Evolutionary conservation across 2,888 invertebrate genomes (phyloP).

Genomic region (Polyommatus icarus): DNA sequence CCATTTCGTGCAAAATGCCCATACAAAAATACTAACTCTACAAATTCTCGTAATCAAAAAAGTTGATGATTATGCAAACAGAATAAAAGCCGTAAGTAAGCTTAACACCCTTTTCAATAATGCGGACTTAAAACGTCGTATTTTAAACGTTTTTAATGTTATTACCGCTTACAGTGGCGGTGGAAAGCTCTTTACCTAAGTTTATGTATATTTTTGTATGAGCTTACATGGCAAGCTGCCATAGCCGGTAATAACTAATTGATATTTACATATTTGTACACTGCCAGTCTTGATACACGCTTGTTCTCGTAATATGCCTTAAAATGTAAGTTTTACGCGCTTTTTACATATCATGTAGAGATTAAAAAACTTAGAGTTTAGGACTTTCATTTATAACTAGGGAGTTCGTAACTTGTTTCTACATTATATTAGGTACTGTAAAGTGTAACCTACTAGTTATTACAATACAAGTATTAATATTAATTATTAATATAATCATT

Average conservation of each 20-base stretch:
- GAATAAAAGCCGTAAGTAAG: background rate
- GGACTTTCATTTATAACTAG: background rate
- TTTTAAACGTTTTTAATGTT: conserved; percentile 22
- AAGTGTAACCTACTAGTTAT: too few species aligned
- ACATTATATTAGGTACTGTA: too few species aligned
- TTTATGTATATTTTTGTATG: conserved; percentile 26
- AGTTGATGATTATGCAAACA: background rate
- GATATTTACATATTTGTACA: conserved; percentile 18
- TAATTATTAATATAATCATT: too few species aligned
- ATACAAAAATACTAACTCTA: too few species aligned
- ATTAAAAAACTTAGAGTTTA: background rate
- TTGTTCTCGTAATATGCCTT: background rate
- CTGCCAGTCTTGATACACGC: background rate
- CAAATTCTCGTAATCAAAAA: background rate
- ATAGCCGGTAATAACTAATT: conserved; percentile 16
- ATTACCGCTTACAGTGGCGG: background rate
- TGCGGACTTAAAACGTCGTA: background rate
- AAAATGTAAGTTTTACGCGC: background rate
- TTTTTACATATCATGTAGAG: background rate
- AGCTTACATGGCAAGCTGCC: conserved; percentile 27
- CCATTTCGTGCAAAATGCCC: too few species aligned
- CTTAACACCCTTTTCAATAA: conserved; percentile 16
- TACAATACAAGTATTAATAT: too few species aligned
- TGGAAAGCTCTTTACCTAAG: conserved; percentile 24
- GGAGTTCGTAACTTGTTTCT: too few species aligned